phyloP scores from a whole-genome alignment of 2,888 invertebrate genomes.

The Cantharis lateralis region DNA sequence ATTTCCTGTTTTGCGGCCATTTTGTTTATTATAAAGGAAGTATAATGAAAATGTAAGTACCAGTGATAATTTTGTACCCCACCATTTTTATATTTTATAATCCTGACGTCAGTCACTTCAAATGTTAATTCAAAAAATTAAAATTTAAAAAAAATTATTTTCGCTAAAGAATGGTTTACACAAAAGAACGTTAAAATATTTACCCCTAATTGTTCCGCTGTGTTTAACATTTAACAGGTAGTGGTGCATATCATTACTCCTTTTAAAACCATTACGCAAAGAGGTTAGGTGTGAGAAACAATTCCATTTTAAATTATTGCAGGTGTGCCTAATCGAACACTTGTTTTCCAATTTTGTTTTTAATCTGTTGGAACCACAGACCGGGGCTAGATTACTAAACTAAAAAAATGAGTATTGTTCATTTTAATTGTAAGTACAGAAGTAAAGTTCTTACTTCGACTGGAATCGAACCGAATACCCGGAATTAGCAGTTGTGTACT shows the following conservation, averaged over 20 bases:
- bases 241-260: slow-evolving; percentile 23
- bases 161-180: neutral
- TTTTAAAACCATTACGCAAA: slow-evolving; percentile 15
- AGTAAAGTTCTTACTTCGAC: no score
- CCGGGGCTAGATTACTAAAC: neutral
- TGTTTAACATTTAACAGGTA: slow-evolving; percentile 13
- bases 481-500: no score
- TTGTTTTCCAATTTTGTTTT: neutral
- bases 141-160: neutral
- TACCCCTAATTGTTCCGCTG: slow-evolving; percentile 17
- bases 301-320: slow-evolving; percentile 14
- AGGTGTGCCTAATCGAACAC: slow-evolving; percentile 13
- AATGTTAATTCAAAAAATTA: neutral
- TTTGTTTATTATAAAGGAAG: slow-evolving; percentile 17
- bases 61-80: slow-evolving; percentile 5
- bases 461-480: no score
- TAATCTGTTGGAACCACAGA: neutral
- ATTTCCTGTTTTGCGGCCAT: slow-evolving; percentile 22
- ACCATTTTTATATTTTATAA: slow-evolving; percentile 2
- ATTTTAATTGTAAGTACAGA: no score
- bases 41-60: slow-evolving; percentile 18
- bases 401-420: no score
- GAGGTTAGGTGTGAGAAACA: slow-evolving; percentile 22
- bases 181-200: slow-evolving; percentile 1
- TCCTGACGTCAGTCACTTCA: slow-evolving; percentile 30